Base-by-base conservation (phyloP, 2,113 vertebrate genomes). In the Mirounga angustirostris region DNA sequence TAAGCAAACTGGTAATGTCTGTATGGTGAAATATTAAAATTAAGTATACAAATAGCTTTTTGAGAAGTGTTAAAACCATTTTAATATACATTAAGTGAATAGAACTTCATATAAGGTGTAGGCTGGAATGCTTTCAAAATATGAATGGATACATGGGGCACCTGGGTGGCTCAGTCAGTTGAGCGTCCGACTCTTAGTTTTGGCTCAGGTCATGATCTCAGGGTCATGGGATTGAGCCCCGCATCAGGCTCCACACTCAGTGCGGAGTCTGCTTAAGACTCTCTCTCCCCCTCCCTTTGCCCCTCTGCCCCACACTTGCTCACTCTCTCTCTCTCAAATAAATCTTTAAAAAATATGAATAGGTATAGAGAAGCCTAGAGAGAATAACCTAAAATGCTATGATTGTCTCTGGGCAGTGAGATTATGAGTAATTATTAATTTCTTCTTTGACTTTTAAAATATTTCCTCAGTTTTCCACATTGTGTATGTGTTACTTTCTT, bases 11-110 rank as follows among this genome's bases (percentile, higher is more conserved):
- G 63, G 65, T 95, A 73, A 71, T 52, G 61, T 90, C 59, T 90
- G 1, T 90, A 12, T 91, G 73, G n/a, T 78, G 40, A 96, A 84
- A 59, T 82, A 89, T 50, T 93, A 82, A 50, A 96, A 92, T 80
- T 50, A 81, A 93, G n/a, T 89, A 40, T 91, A 86, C n/a, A 95
- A 78, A 4, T 94, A 56, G 36, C 67, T 82, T 85, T 54, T 78
- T 89, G 88, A 52, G 81, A 91, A 84, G 16, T 89, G 18, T 61
- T 92, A 78, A 90, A 80, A 76, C 83, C 74, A 90, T 87, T 90
- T 90, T 63, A 92, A 83, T 46, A 18, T 52, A 43, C 28, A 40
- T 52, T 91, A 94, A 73, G 16, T 67, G 54, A 94, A 28, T 58
- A 89, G 67, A 56, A 73, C 59, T 61, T 93, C 33, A 40, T 95